phyloP scores from a whole-genome alignment of 2,113 vertebrate species.

The Strix uralensis region DNA sequence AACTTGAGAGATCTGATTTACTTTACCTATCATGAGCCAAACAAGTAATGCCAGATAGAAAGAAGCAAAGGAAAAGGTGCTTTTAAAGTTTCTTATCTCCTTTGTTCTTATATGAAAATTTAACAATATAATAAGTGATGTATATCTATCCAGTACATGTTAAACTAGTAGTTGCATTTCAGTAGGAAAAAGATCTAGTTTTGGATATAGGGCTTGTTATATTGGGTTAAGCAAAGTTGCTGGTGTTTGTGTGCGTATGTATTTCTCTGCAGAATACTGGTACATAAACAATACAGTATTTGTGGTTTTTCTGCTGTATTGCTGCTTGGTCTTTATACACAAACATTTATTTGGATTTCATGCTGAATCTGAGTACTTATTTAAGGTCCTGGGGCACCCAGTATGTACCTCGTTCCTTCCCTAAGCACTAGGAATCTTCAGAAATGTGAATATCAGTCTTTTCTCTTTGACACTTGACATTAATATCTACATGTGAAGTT shows the following conservation, averaged over 20 bases:
- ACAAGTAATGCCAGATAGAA: neutral
- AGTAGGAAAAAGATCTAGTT: neutral
- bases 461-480: neutral
- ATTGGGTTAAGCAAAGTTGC: neutral
- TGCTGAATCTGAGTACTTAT: neutral
- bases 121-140: neutral
- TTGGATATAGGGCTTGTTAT: neutral
- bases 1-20: neutral
- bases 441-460: neutral
- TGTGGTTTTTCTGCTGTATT: neutral
- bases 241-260: rapidly evolving
- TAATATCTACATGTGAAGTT: neutral
- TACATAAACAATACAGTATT: neutral
- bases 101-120: neutral
- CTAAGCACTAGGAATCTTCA: neutral
- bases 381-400: neutral
- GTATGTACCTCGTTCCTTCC: neutral
- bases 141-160: neutral
- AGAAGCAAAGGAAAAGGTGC: neutral
- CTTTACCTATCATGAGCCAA: neutral
- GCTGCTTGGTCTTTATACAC: neutral
- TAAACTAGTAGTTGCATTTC: neutral
- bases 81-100: neutral
- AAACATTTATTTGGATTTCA: neutral
- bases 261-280: neutral